These are phyloP conservation scores for Liodrosophila aerea DNA, from an alignment of 2,888 invertebrate species.

Conservation along the genomic window DNA sequence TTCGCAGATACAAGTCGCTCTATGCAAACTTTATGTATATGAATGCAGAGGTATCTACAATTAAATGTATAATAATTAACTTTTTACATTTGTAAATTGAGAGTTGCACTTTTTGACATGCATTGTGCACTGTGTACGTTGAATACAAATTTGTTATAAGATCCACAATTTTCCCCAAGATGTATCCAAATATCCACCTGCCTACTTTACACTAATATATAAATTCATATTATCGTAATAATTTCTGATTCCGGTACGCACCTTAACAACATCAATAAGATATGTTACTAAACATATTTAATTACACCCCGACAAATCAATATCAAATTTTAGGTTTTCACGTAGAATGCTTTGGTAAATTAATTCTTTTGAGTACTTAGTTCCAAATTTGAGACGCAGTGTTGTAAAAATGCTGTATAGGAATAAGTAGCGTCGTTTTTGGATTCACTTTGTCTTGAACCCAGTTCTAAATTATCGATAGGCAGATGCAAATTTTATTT, in stretches of 20 bases:
- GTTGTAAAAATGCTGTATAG: neutral
- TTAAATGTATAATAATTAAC: too few species aligned
- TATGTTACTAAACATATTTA: conserved; percentile 44
- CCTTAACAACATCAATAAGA: conserved; percentile 37
- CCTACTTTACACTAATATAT: neutral
- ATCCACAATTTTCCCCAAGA: conserved; percentile 5
- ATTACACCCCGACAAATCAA: conserved; percentile 21
- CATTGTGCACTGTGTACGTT: too few species aligned
- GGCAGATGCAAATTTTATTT: too few species aligned
- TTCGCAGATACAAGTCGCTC: conserved; percentile 43
- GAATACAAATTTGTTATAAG: neutral
- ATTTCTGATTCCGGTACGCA: conserved; percentile 30
- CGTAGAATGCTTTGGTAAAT: conserved; percentile 44
- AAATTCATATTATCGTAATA: neutral
- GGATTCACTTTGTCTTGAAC: too few species aligned
- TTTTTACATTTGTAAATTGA: too few species aligned
- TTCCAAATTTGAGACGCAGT: conserved; percentile 37
- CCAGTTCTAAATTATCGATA: too few species aligned
- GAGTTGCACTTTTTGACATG: too few species aligned
- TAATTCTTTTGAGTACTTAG: conserved; percentile 45
- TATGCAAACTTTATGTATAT: neutral
- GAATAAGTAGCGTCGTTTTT: too few species aligned
- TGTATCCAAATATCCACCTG: neutral
- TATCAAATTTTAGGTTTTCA: conserved; percentile 24
- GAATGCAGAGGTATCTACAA: neutral